phyloP scores from a whole-genome alignment of 2,113 vertebrate species.

The Drymodes brunneopygia region DNA sequence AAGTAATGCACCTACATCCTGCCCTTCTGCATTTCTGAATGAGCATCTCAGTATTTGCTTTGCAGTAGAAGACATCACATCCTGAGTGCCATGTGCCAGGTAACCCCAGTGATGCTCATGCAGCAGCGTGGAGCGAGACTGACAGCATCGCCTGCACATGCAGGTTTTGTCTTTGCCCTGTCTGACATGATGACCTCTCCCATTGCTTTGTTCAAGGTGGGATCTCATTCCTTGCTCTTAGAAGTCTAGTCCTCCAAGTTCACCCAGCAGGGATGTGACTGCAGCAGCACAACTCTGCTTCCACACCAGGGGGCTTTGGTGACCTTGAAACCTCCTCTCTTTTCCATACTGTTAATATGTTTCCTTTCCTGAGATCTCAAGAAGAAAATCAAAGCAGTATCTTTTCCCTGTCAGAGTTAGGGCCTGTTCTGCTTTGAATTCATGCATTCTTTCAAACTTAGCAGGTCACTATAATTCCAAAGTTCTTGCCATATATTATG shows the following conservation, averaged over 20 bases:
- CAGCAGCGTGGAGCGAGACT: not conserved
- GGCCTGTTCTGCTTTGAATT: not conserved
- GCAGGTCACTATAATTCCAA: not conserved
- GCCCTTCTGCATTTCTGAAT: not conserved
- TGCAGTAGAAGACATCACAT: not conserved
- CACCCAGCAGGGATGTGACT: not conserved
- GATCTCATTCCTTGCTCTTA: not conserved
- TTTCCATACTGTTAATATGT: not conserved
- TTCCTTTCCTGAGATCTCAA: not conserved
- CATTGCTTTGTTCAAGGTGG: not conserved
- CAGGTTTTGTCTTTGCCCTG: not conserved
- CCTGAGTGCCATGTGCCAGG: not conserved
- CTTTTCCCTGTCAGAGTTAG: not conserved
- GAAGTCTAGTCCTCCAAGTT: not conserved
- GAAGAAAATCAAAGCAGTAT: not conserved
- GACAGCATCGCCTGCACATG: not conserved
- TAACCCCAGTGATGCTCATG: not conserved
- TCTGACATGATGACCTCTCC: not conserved
- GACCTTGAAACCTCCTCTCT: not conserved
- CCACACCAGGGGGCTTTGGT: not conserved
- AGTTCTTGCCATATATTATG: not conserved
- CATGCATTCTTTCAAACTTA: not conserved
- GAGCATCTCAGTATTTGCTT: fast-evolving
- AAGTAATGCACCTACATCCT: not conserved
- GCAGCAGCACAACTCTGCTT: not conserved